phyloP scores from a whole-genome alignment of 2,888 invertebrate species.

The Boloria euphrosyne region DNA sequence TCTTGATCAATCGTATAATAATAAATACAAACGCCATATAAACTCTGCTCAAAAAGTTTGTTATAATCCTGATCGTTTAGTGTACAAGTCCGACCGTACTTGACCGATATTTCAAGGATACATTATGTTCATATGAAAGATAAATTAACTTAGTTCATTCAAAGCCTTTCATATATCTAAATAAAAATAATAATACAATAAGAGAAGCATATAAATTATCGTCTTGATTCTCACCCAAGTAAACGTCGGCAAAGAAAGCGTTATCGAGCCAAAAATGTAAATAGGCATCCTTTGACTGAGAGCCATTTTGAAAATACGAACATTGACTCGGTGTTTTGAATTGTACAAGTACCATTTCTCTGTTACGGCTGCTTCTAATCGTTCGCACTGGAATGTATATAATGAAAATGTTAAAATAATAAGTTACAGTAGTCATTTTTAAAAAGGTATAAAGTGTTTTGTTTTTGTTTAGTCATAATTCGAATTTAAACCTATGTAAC shows the following conservation, averaged over 20 bases:
- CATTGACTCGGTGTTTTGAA: slow-evolving; percentile 54
- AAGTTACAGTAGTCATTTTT: not conserved
- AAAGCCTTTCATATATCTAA: too few species aligned
- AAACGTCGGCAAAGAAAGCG: slow-evolving; percentile 68
- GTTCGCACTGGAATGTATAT: slow-evolving; percentile 46
- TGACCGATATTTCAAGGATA: too few species aligned
- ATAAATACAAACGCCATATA: not conserved
- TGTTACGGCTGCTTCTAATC: slow-evolving; percentile 57
- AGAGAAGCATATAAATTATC: slow-evolving; percentile 8
- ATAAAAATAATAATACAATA: slow-evolving; percentile 16
- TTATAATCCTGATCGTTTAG: too few species aligned
- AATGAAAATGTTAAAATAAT: not conserved
- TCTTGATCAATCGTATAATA: too few species aligned
- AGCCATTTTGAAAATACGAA: slow-evolving; percentile 66
- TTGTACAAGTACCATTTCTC: slow-evolving; percentile 72
- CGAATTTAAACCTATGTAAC: too few species aligned
- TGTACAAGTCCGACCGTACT: too few species aligned
- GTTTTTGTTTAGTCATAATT: too few species aligned
- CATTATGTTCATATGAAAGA: too few species aligned
- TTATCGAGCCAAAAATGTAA: slow-evolving; percentile 69
- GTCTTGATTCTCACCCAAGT: slow-evolving; percentile 62
- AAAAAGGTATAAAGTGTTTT: not conserved
- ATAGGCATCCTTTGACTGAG: slow-evolving; percentile 69
- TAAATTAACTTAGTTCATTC: too few species aligned
- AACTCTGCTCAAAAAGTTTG: not conserved